Conservation (phyloP, 2,113 vertebrate species). For the Vulpes ferrilata region DNA sequence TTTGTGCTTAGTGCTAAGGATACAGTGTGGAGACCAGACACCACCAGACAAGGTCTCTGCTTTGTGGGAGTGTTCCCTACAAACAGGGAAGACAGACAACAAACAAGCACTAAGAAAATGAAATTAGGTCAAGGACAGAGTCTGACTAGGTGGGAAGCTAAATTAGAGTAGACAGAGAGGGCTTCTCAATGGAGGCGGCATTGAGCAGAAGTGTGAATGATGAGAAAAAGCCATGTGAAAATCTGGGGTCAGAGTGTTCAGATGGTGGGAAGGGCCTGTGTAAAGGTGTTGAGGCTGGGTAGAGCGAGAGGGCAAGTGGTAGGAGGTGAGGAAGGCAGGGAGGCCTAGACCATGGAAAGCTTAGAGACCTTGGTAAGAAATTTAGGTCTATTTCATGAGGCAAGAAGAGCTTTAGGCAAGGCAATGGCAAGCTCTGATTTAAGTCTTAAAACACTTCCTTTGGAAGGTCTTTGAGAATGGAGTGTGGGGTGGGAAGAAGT, state of each 20-base stretch:
- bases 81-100: neutral
- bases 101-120: neutral
- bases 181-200: neutral
- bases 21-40: neutral
- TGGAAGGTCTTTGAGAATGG: neutral
- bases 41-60: neutral
- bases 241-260: neutral
- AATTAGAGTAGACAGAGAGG: neutral
- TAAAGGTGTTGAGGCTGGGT: neutral
- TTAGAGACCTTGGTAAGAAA: neutral
- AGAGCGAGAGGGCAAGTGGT: neutral
- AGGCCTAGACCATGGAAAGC: neutral
- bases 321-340: neutral
- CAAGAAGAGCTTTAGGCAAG: neutral
- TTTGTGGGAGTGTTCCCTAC: neutral
- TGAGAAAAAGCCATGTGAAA: neutral
- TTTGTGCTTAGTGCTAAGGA: neutral
- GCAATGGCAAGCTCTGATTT: neutral
- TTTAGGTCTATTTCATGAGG: neutral
- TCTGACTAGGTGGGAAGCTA: neutral
- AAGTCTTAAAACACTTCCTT: neutral
- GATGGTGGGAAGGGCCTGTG: neutral
- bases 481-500: fast-evolving
- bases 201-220: neutral
- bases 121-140: neutral